phyloP scores from a whole-genome alignment of 2,797 vertebrate species.

The Clamator glandarius region DNA sequence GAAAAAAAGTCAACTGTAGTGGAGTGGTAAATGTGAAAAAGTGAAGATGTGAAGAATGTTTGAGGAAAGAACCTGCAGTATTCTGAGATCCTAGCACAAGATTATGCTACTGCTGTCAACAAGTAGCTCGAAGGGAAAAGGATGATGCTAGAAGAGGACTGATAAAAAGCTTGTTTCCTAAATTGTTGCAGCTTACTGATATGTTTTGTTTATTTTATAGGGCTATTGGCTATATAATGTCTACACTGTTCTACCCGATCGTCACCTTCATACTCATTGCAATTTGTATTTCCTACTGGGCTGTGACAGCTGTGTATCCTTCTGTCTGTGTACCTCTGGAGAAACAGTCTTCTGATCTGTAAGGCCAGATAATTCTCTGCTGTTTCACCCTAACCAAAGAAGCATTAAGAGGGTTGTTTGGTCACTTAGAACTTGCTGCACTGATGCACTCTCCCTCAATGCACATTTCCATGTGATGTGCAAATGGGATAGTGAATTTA shows the following conservation, averaged over 20 bases:
- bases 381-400: background rate
- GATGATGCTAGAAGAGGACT: background rate
- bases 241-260: conserved; percentile 91
- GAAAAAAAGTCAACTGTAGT: background rate
- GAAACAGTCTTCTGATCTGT: background rate
- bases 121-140: background rate
- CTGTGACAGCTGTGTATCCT: conserved; percentile 97
- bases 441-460: background rate
- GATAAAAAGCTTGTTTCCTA: background rate
- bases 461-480: background rate
- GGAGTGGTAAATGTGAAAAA: background rate
- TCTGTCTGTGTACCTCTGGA: background rate
- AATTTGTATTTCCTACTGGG: conserved; percentile 93
- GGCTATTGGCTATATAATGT: conserved; percentile 91
- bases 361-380: background rate
- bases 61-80: background rate
- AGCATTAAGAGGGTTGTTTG: background rate
- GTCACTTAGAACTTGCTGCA: background rate
- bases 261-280: conserved; percentile 92
- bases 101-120: background rate
- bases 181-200: conserved; percentile 1
- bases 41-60: background rate
- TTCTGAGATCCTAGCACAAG: background rate
- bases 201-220: conserved; percentile 75
- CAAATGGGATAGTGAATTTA: background rate